Percentiles rank a stretch among this genome's conserved stretches.
These are phyloP conservation scores for Lobophora halterata DNA, from an alignment of 2,888 invertebrate species.

Conservation along the genomic window DNA sequence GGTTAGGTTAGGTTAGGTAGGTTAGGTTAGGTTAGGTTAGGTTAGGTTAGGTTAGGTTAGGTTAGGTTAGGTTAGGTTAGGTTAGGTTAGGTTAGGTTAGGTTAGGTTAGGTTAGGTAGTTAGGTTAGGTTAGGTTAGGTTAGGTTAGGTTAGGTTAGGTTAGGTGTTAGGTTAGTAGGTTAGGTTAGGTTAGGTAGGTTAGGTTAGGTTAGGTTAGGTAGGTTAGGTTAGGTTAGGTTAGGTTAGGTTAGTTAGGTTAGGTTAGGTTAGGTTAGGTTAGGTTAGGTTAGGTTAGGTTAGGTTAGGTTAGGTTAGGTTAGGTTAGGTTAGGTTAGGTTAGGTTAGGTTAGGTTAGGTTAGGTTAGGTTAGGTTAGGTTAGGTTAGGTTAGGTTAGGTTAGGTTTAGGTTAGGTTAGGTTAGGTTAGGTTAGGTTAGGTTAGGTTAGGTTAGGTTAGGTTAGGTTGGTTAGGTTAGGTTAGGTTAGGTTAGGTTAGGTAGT, in stretches of 20 bases:
- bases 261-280: constrained; percentile 32
- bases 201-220: constrained; percentile 32
- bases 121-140: constrained; percentile 32
- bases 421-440: constrained; percentile 35
- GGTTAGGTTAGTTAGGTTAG: constrained; percentile 33
- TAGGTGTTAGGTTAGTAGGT: constrained; percentile 32
- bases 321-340: constrained; percentile 35
- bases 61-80: constrained; percentile 33
- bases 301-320: constrained; percentile 35
- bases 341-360: constrained; percentile 35
- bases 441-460: constrained; percentile 35
- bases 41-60: constrained; percentile 36
- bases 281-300: constrained; percentile 35
- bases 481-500: constrained; percentile 33
- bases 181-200: constrained; percentile 33
- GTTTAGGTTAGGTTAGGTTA: constrained; percentile 34
- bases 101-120: constrained; percentile 36
- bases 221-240: constrained; percentile 33
- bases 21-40: constrained; percentile 30
- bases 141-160: constrained; percentile 34
- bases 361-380: constrained; percentile 35
- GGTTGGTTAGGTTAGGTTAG: constrained; percentile 36
- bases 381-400: constrained; percentile 35
- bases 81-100: constrained; percentile 34
- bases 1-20: constrained; percentile 34